Base-by-base conservation (phyloP, 2,888 invertebrate genomes). In the Lithophane semibrunnea region DNA sequence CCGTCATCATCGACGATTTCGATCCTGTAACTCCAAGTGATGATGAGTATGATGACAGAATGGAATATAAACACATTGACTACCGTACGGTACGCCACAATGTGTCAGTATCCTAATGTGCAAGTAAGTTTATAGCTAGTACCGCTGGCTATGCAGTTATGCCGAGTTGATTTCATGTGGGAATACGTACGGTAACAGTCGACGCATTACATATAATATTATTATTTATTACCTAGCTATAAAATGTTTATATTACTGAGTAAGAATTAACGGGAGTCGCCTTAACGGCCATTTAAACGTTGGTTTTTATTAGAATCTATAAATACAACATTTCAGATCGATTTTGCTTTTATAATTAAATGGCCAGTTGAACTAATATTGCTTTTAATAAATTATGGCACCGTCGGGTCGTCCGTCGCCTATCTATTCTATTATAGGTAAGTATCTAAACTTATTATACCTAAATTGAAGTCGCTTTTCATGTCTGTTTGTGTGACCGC, bases 101-200 rank as follows among this genome's bases (percentile, higher is more conserved):
- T 85, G 69, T 83, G 56, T 66, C 54, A 66, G 73, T 64, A 70
- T 49, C 63, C 56, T 83, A 83, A 83, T 85, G 83, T 70, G 54
- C 67, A 64, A 52, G 64, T 72, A 52, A 66, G 74, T 75, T 82
- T 84, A 79, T 75, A 47, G 60, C 64, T 54, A 56, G 83, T 86
- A 83, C 86, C 83, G 83, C 83, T 86, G 86, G 70, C 63, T 67
- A 77, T 82, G 86, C 86, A 83, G 83, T 84, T 84, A 86, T 73
- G 60, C 16, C 18, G 7, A 85, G 69, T 69, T 64, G 72, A 75
- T 82, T 73, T 70, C 74, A 79, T 73, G 75, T 84, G 83, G 79
- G 83, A 82, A 86, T 79, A 73, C 52, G 49, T 67, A 82, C 70
- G 72, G 75, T 84, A 79, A 79, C 66, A 56, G 68, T 49, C 29